Percentiles rank a stretch among this genome's conserved stretches.
phyloP scores from a whole-genome alignment of 1,140 invertebrate species.

The Cydia amplana region DNA sequence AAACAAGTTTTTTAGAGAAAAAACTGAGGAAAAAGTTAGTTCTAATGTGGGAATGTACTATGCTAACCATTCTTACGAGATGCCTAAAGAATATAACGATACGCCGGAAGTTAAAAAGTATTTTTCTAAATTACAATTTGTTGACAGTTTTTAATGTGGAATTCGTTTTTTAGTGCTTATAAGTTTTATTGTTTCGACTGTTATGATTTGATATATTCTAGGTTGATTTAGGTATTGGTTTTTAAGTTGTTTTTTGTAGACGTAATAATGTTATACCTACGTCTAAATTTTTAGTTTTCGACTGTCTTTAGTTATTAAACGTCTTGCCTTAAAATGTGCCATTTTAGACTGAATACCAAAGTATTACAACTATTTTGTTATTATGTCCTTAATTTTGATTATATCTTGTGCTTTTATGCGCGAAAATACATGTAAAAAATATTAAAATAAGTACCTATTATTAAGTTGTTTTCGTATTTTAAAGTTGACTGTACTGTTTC shows the following conservation, averaged over 20 bases:
- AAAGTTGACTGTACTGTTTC: constrained; percentile 7
- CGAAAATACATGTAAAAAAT: background rate
- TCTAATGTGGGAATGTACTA: constrained; percentile 41
- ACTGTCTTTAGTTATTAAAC: background rate
- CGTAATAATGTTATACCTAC: constrained; percentile 1
- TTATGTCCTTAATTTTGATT: constrained; percentile 14
- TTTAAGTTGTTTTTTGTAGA: background rate
- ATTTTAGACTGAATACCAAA: constrained; percentile 40
- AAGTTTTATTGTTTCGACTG: constrained; percentile 3
- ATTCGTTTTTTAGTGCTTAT: constrained; percentile 26
- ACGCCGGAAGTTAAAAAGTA: constrained; percentile 64
- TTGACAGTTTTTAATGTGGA: constrained; percentile 43
- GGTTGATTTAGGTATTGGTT: background rate
- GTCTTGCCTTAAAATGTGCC: constrained; percentile 34
- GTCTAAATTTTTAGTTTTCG: background rate
- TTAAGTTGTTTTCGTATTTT: constrained; percentile 19
- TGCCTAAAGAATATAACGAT: constrained; percentile 39
- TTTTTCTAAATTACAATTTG: constrained; percentile 61
- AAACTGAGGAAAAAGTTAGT: constrained; percentile 38
- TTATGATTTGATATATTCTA: constrained; percentile 15
- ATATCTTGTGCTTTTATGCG: background rate
- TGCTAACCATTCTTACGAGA: constrained; percentile 33
- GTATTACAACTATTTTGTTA: constrained; percentile 29
- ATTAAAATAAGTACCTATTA: constrained; percentile 1
- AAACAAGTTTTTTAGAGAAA: constrained; percentile 22